phyloP scores from a whole-genome alignment of 2,888 invertebrate genomes.

The Melanotus villosus region DNA sequence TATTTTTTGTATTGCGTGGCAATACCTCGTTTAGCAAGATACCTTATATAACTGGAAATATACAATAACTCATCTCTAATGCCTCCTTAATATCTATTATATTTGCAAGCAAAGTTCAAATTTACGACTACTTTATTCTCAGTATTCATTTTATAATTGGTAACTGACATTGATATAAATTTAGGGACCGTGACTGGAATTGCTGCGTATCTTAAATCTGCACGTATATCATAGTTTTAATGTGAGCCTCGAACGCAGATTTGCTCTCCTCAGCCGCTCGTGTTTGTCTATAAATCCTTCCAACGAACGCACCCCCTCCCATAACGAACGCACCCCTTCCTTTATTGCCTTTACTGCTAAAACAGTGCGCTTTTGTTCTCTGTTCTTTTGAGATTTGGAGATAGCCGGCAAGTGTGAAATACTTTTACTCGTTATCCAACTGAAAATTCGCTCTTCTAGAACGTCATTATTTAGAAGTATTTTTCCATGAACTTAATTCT shows the following conservation, averaged over 20 bases:
- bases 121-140: constrained; percentile 64
- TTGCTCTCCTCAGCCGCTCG: constrained; percentile 62
- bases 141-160: constrained; percentile 68
- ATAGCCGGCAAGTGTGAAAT: constrained; percentile 31
- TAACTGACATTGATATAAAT: constrained; percentile 70
- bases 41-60: constrained; percentile 36
- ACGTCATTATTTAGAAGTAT: too few species aligned
- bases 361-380: constrained; percentile 42
- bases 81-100: constrained; percentile 64
- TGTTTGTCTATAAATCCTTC: constrained; percentile 69
- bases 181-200: constrained; percentile 69
- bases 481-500: too few species aligned
- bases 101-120: constrained; percentile 67
- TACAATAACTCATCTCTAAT: constrained; percentile 49
- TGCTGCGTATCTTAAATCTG: constrained; percentile 69
- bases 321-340: constrained; percentile 56
- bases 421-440: background rate
- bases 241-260: constrained; percentile 67
- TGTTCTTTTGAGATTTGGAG: constrained; percentile 34
- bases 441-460: background rate
- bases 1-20: constrained; percentile 15
- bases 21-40: constrained; percentile 22
- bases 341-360: constrained; percentile 61
- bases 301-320: constrained; percentile 61
- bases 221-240: constrained; percentile 69